A percentile compares a stretch with the other conserved stretches of the same genome.
phyloP scores from a whole-genome alignment of 2,888 invertebrate species.

The Dysmachus trigonus region DNA sequence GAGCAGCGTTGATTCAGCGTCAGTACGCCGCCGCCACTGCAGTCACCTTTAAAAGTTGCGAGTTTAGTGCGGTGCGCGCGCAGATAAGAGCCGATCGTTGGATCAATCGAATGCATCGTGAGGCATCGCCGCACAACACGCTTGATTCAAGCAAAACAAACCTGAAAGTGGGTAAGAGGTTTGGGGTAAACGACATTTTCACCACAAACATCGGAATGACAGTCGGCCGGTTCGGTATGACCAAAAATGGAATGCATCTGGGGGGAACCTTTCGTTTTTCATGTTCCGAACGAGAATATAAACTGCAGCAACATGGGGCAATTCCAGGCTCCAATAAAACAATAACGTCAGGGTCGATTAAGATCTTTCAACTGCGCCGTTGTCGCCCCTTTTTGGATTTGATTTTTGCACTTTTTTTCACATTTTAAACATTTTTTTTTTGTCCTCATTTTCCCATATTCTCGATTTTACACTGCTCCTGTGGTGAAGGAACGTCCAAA shows the following conservation, averaged over 20 bases:
- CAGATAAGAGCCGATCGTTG: not conserved
- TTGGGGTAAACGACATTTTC: slow-evolving; percentile 29
- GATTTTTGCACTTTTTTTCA: not conserved
- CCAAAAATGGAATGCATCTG: slow-evolving; percentile 22
- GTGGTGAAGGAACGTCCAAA: not conserved
- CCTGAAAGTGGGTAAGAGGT: not conserved
- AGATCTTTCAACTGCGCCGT: slow-evolving; percentile 43
- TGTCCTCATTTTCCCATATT: not conserved
- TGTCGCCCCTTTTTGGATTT: not conserved
- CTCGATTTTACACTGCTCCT: not conserved
- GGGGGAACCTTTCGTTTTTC: slow-evolving; percentile 13
- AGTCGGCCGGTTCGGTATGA: slow-evolving; percentile 4
- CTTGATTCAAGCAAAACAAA: not conserved
- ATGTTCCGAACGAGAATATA: not conserved
- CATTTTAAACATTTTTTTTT: not conserved
- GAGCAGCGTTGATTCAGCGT: not conserved
- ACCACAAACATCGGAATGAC: not conserved
- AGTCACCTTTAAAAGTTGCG: not conserved
- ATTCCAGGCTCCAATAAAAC: slow-evolving; percentile 33
- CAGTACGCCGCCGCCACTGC: too few relatives aligned
- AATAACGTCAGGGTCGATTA: slow-evolving; percentile 41
- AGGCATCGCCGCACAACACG: not conserved
- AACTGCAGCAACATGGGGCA: not conserved
- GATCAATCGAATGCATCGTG: not conserved
- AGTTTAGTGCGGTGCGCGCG: not conserved